Evolutionary conservation across 2,888 invertebrate species (phyloP).

Genomic region (Eupithecia insigniata): DNA sequence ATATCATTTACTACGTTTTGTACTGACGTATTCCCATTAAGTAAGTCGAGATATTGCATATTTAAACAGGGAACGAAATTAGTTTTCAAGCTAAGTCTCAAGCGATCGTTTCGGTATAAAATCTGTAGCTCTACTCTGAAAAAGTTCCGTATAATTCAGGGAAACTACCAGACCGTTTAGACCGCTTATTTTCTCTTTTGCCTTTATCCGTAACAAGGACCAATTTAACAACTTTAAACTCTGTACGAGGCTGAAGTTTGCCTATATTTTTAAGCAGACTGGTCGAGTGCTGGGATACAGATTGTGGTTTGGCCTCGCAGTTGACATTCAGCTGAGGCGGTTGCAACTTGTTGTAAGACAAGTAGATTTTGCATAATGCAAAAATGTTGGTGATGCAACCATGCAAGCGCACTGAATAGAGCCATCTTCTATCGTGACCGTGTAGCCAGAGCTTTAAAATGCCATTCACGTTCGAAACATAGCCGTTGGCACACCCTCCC

Average conservation of each 20-base stretch:
- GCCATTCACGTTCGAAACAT: conserved; percentile 62
- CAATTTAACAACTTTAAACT: conserved; percentile 40
- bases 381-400: conserved; percentile 69
- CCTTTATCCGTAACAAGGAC: conserved; percentile 37
- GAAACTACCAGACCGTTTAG: conserved; percentile 41
- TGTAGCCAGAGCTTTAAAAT: conserved; percentile 47
- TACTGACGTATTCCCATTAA: neutral
- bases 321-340: conserved; percentile 70
- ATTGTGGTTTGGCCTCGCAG: conserved; percentile 59
- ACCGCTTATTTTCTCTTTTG: conserved; percentile 39
- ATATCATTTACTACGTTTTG: neutral
- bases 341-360: conserved; percentile 60
- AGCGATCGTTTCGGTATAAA: conserved; percentile 42
- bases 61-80: conserved; percentile 43
- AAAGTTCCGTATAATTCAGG: conserved; percentile 42
- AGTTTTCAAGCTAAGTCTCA: conserved; percentile 42
- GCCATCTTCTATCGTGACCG: conserved; percentile 62
- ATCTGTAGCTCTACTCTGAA: conserved; percentile 39
- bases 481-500: conserved; percentile 53
- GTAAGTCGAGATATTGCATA: conserved; percentile 34
- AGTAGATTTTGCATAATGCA: conserved; percentile 65
- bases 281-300: conserved; percentile 42
- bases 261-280: conserved; percentile 33
- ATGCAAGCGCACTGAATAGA: conserved; percentile 50
- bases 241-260: conserved; percentile 32